Evolutionary conservation across 2,113 vertebrate species (phyloP), one percentile per base, ranked within the genome.

Genomic region (Pavo muticus): DNA sequence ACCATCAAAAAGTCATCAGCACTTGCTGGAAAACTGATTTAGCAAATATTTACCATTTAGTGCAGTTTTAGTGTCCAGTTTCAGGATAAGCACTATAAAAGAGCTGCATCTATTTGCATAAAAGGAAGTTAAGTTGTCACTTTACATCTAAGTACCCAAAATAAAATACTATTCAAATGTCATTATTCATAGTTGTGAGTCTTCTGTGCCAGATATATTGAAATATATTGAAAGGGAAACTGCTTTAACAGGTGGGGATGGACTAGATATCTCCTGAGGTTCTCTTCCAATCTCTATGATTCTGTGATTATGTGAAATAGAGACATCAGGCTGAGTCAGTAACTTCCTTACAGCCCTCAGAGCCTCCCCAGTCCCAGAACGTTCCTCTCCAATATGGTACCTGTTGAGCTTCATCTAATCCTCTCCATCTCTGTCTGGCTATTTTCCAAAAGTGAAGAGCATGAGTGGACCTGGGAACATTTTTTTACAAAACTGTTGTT

Each of bases 41-140:
- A 75, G 56, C 68, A 90, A 90, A 93, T 80, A 77, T 88, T 87
- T 85, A 94, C 87, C 57, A 84, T 80, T 85, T 84, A 61, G 63
- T 87, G 59, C 44, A 5, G 5, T 69, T 94, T 75, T 69, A 84
- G 35, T 48, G 42, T 90, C 86, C 52, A 52, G 25, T 52, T 91
- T 29, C 76, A 93, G 44, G 27, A 45, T 20, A 77, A 44, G 27
- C 8, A 81, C 56, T 48, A n/a, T 40, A 70, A 84, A n/a, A 14
- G 19, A 54, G 9, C 63, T 68, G 23, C 15, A 78, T n/a, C 39
- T 87, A 35, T 93, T 90, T 90, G 68, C 79, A 78, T 73, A 45
- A 67, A 88, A 54, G 4, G 11, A 87, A 87, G 44, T 8, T 82
- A 45, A 60, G 13, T 71, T 90, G 39, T 35, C 24, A 44, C 15